These are phyloP conservation scores for Petrocephalus schoutedeni DNA, from an alignment of 2,797 vertebrate species.

Conservation along the genomic window DNA sequence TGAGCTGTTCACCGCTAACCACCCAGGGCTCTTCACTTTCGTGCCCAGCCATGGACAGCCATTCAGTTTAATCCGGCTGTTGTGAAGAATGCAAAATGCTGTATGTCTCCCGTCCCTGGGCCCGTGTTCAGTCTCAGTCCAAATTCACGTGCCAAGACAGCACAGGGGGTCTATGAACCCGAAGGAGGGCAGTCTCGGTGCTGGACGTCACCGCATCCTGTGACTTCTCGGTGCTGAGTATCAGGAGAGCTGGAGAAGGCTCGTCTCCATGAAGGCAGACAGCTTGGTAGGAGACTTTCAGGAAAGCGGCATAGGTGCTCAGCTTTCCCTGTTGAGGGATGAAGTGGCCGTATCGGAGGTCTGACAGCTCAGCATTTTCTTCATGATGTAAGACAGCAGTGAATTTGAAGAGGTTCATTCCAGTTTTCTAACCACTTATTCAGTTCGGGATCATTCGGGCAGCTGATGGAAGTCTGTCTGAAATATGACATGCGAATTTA, in stretches of 20 bases:
- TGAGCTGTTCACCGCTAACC: conserved; percentile 21
- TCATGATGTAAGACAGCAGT: background rate
- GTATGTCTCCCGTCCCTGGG: conserved; percentile 34
- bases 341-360: background rate
- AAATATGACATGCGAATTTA: background rate
- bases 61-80: background rate
- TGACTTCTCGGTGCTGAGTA: conserved; percentile 30
- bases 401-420: background rate
- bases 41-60: conserved; percentile 44
- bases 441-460: background rate
- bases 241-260: background rate
- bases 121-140: conserved; percentile 55
- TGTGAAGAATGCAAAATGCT: conserved; percentile 25
- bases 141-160: conserved; percentile 58
- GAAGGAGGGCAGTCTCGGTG: conserved; percentile 29
- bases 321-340: background rate
- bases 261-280: background rate
- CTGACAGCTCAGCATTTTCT: background rate
- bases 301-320: background rate
- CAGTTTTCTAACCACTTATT: background rate
- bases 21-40: conserved; percentile 37
- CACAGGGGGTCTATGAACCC: conserved; percentile 52
- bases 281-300: background rate
- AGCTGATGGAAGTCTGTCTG: background rate
- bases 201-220: conserved; percentile 44